Evolutionary conservation across 2,888 invertebrate genomes (phyloP), one percentile per base, ranked within the genome.

Genomic region (Parnassius smintheus): DNA sequence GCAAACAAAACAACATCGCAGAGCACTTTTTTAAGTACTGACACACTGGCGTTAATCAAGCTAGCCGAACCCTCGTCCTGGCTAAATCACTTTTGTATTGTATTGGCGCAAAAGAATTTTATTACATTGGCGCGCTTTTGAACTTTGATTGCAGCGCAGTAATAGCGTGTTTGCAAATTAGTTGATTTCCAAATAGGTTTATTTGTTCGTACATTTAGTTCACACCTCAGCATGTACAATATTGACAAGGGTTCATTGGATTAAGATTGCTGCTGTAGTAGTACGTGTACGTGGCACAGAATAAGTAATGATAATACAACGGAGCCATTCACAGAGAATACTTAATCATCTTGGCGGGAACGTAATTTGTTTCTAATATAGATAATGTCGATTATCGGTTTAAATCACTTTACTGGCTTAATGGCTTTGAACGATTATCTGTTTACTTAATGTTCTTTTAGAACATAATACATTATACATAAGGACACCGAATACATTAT

Each of bases 51-150:
- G 55, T 62, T 55, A 58, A 50, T 35, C 55, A 44, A 63, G 35
- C 35, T n/a, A 44, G 18, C 65, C 69, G 35, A 35, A 7, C 35
- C 35, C 69, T 68, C 68, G 65, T 66, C 66, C 69, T 70, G 73
- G 73, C 75, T 88, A 86, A 87, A 90, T 90, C 88, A 89, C 88
- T 86, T 85, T 84, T 85, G 85, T 87, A 87, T 86, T 78, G 85
- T 87, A 88, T 86, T 78, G 85, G 80, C 82, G 82, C 88, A 88
- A 88, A 88, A 87, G 88, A 88, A 90, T 91, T 90, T 90, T 89
- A 91, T 89, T 89, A 83, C 82, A 87, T 90, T 86, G 84, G 82
- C 86, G 83, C 82, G 86, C 86, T 86, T 88, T 88, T 85, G 80
- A 35, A 82, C 80, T 82, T 76, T 75, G 75, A 78, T 80, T 76